Conservation (phyloP, 2,113 vertebrate species). For the Eleginops maclovinus region DNA sequence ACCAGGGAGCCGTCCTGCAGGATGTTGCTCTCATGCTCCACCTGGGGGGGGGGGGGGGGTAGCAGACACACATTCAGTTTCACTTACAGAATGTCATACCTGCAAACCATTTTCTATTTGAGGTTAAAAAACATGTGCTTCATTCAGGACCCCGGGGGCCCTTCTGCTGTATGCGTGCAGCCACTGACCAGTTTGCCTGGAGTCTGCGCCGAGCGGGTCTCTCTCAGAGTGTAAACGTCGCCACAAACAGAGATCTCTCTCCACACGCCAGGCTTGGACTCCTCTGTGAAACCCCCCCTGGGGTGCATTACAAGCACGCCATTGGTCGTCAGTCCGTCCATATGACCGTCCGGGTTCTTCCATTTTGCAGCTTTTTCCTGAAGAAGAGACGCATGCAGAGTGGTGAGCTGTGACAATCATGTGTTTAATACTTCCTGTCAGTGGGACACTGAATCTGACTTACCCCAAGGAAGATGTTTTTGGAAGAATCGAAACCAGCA, state of each 20-base stretch:
- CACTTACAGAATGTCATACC: background rate
- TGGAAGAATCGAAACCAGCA: slow-evolving; percentile 97
- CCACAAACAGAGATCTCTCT: slow-evolving; percentile 98
- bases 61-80: background rate
- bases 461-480: slow-evolving; percentile 99
- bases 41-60: slow-evolving; percentile 77
- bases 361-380: slow-evolving; percentile 99
- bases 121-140: slow-evolving; percentile 17
- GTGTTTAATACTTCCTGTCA: slow-evolving; percentile 7
- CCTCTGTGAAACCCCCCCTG: slow-evolving; percentile 93
- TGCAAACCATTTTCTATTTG: background rate
- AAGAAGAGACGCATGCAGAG: slow-evolving; percentile 10
- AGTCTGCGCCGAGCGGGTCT: slow-evolving; percentile 96
- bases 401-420: no score
- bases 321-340: slow-evolving; percentile 98
- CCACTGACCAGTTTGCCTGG: slow-evolving; percentile 93
- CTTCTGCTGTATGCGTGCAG: slow-evolving; percentile 26
- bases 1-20: slow-evolving; percentile 96
- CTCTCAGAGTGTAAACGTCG: slow-evolving; percentile 95
- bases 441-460: slow-evolving; percentile 67
- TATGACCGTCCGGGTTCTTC: slow-evolving; percentile 99
- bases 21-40: slow-evolving; percentile 94
- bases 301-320: slow-evolving; percentile 99
- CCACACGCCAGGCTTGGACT: slow-evolving; percentile 96
- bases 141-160: background rate